Conservation (phyloP, 1,140 invertebrate species). For the Rhopalosiphum padi region DNA sequence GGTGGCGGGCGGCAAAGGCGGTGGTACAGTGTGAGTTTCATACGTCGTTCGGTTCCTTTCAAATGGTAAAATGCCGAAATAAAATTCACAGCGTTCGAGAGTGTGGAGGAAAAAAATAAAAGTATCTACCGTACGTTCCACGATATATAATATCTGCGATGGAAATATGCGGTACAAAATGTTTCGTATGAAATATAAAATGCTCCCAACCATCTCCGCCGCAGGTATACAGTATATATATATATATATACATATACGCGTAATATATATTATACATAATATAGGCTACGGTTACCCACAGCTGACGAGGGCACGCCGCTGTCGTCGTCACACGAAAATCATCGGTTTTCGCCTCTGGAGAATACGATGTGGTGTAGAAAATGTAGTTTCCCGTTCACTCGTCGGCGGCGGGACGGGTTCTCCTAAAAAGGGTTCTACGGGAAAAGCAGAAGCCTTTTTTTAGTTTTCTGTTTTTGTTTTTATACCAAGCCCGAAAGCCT, state of each 20-base stretch:
- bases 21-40: neutral
- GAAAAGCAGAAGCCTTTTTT: neutral
- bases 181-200: slow-evolving; percentile 4
- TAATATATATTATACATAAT: neutral
- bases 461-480: neutral
- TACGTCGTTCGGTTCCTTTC: neutral
- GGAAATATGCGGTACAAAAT: slow-evolving; percentile 14
- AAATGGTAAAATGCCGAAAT: slow-evolving; percentile 8
- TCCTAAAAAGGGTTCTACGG: neutral
- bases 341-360: neutral
- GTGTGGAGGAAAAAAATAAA: neutral
- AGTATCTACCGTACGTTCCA: neutral
- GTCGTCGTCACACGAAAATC: neutral
- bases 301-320: neutral
- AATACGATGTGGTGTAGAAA: neutral
- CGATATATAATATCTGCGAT: neutral
- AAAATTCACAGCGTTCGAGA: neutral
- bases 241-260: neutral
- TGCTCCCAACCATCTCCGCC: neutral
- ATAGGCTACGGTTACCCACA: neutral
- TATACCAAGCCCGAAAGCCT: neutral
- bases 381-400: neutral
- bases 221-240: neutral
- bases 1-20: neutral
- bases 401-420: neutral